Evolutionary conservation across 2,888 invertebrate species (phyloP).

Genomic region (Athrips mouffetella): DNA sequence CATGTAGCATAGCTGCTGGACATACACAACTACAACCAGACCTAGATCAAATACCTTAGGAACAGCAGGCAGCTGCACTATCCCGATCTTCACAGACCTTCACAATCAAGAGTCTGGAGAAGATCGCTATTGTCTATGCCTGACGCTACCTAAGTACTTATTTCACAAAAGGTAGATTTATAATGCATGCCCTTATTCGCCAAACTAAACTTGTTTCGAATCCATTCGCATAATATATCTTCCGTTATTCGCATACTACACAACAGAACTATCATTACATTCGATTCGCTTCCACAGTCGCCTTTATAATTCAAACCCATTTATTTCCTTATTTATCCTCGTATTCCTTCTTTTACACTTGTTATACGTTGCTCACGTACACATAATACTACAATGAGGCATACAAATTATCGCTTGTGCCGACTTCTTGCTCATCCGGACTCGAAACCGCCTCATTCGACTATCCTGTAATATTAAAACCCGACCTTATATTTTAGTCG

Average conservation of each 20-base stretch:
- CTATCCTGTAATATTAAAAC: slow-evolving; percentile 12
- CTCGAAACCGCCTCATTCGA: slow-evolving; percentile 46
- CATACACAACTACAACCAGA: too few relatives aligned
- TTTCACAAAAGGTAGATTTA: too few relatives aligned
- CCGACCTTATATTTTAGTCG: slow-evolving; percentile 16
- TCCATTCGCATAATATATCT: slow-evolving; percentile 7
- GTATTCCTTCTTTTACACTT: slow-evolving; percentile 60
- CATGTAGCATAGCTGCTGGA: too few relatives aligned
- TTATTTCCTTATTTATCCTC: slow-evolving; percentile 62
- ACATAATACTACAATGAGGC: slow-evolving; percentile 73
- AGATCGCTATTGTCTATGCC: too few relatives aligned
- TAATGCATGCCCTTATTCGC: too few relatives aligned
- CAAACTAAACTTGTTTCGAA: too few relatives aligned
- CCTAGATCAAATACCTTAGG: too few relatives aligned
- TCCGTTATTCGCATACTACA: slow-evolving; percentile 16
- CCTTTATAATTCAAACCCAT: slow-evolving; percentile 55
- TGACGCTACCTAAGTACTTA: too few relatives aligned
- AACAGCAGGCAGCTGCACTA: too few relatives aligned
- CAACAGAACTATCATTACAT: slow-evolving; percentile 46
- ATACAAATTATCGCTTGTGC: slow-evolving; percentile 75
- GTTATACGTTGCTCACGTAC: slow-evolving; percentile 69
- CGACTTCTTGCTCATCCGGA: slow-evolving; percentile 53
- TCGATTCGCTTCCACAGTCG: slow-evolving; percentile 42
- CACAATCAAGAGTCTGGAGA: too few relatives aligned
- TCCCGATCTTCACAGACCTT: too few relatives aligned